Percentiles rank a stretch among this genome's conserved stretches.
These are phyloP conservation scores for Spinus pinus DNA, from an alignment of 2,797 vertebrate genomes.

Conservation along the genomic window DNA sequence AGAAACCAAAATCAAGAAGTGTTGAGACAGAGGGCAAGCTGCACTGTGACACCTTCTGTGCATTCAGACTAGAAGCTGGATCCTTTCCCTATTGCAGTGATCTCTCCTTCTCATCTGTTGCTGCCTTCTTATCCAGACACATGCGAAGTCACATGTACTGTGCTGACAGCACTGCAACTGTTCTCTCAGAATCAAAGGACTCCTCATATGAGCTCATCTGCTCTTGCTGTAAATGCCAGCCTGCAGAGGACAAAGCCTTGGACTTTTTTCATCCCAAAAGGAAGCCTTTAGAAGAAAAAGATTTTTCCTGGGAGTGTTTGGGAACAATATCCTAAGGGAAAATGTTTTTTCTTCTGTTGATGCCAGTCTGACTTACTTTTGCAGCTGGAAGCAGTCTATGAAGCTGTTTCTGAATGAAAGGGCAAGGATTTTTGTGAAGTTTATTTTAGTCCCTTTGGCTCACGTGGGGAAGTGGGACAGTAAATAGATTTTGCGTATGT, in stretches of 20 bases:
- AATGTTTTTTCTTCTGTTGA: slow-evolving; percentile 4
- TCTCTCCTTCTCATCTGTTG: slow-evolving; percentile 33
- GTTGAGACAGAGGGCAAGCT: neutral
- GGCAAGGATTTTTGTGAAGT: neutral
- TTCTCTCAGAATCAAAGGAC: slow-evolving; percentile 66
- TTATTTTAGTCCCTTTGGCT: neutral
- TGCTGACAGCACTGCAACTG: slow-evolving; percentile 60
- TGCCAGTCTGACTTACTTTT: slow-evolving; percentile 19
- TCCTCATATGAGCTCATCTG: slow-evolving; percentile 50
- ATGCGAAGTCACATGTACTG: slow-evolving; percentile 2
- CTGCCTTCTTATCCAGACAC: slow-evolving; percentile 1
- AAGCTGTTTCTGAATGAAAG: neutral
- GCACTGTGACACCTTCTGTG: slow-evolving; percentile 2
- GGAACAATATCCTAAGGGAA: slow-evolving; percentile 42
- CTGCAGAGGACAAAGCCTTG: slow-evolving; percentile 20
- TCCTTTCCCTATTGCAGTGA: slow-evolving; percentile 23
- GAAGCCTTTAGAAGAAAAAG: slow-evolving; percentile 55
- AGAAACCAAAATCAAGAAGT: slow-evolving; percentile 16
- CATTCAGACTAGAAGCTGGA: neutral
- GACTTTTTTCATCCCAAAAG: slow-evolving; percentile 22
- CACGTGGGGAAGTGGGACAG: neutral
- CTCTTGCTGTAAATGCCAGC: slow-evolving; percentile 55
- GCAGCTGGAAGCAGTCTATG: neutral
- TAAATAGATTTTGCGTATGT: neutral
- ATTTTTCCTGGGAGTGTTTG: slow-evolving; percentile 29